A percentile compares a stretch with the other conserved stretches of the same genome.
These are phyloP conservation scores for Laodelphax striatellus DNA, from an alignment of 1,140 invertebrate species.

Conservation along the genomic window DNA sequence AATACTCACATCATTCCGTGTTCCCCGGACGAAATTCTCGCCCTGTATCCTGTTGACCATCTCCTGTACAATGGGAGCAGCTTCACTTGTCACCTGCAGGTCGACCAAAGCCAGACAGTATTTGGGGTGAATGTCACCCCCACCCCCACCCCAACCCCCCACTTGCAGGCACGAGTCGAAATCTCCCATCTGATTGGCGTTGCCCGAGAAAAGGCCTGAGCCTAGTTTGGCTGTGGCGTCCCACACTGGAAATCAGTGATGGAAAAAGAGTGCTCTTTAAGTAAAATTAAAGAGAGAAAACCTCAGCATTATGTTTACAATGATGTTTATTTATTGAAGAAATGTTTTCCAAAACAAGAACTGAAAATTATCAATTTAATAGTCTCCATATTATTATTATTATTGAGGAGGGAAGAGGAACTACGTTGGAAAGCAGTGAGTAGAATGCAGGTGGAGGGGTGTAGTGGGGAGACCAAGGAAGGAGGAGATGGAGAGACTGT, in stretches of 20 bases:
- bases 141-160: constrained; percentile 27
- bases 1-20: constrained; percentile 47
- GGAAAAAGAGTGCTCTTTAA: too few species aligned
- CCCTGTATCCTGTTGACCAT: constrained; percentile 47
- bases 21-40: constrained; percentile 44
- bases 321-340: too few species aligned
- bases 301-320: too few species aligned
- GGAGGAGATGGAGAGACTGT: too few species aligned
- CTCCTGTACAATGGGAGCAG: constrained; percentile 33
- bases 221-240: constrained; percentile 57
- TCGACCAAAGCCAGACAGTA: constrained; percentile 54
- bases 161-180: constrained; percentile 52
- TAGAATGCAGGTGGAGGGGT: too few species aligned
- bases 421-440: too few species aligned
- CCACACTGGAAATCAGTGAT: constrained; percentile 44
- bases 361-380: too few species aligned
- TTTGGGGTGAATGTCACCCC: constrained; percentile 46
- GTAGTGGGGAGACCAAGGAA: too few species aligned
- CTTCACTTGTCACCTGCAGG: constrained; percentile 37
- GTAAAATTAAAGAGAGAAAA: background rate
- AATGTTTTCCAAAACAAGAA: too few species aligned
- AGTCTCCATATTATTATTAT: too few species aligned
- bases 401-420: too few species aligned
- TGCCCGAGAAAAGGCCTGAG: constrained; percentile 50
- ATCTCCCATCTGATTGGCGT: constrained; percentile 56